phyloP scores from a whole-genome alignment of 2,888 invertebrate species.

The Pristionchus maxplancki region DNA sequence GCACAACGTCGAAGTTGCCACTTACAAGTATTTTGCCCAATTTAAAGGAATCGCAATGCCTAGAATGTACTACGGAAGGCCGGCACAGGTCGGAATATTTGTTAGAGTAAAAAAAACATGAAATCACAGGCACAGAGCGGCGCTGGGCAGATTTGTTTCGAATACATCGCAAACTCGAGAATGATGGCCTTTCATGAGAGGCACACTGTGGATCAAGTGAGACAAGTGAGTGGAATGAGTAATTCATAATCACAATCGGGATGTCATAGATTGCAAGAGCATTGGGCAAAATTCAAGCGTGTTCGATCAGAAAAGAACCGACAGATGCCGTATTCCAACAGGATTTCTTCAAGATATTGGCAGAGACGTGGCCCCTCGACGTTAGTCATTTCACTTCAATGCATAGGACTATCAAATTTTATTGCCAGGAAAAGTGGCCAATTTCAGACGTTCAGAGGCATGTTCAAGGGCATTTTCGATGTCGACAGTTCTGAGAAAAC shows the following conservation, averaged over 20 bases:
- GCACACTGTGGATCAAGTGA: not conserved
- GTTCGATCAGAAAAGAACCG: not conserved
- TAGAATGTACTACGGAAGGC: not conserved
- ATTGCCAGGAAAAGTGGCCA: not conserved
- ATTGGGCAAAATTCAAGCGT: not conserved
- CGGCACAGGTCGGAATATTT: not conserved
- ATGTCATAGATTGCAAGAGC: not conserved
- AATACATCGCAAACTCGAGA: not conserved
- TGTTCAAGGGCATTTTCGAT: not conserved
- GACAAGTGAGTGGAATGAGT: not conserved
- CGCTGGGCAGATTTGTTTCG: not conserved
- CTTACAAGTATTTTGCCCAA: not conserved
- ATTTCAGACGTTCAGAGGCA: not conserved
- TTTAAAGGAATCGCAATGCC: not conserved
- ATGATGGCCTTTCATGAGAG: not conserved
- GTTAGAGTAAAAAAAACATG: too few species aligned
- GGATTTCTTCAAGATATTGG: not conserved
- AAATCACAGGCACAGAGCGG: too few species aligned
- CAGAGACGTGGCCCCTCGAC: not conserved
- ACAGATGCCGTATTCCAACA: not conserved
- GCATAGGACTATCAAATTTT: not conserved
- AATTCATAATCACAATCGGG: not conserved
- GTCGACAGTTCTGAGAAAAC: not conserved
- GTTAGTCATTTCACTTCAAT: not conserved
- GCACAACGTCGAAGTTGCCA: not conserved